Base-by-base conservation (phyloP, 2,113 vertebrate genomes). In the Scartelaos histophorus region DNA sequence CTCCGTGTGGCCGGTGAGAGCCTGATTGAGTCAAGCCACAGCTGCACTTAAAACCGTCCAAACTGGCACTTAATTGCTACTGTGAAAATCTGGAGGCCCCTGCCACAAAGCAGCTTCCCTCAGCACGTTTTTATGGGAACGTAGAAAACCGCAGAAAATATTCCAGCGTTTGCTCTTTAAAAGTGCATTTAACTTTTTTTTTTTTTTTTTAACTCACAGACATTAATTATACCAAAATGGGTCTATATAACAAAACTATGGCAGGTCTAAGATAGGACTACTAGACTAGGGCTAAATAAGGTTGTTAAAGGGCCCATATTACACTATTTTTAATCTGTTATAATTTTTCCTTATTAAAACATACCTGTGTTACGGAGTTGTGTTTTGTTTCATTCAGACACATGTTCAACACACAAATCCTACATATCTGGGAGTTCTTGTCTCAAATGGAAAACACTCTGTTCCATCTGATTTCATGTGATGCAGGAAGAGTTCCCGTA, bases 31-130 rank as follows among this genome's bases (percentile, higher is more conserved):
- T 86, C 69, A 16, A 78, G 69, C 66, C 72, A 70, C 58, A 79
- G 76, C 70, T 82, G 82, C 25, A 82, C 73, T 76, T 75, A 61
- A 71, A 74, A 81, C 22, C 75, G 75, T 75, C 64, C 25, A 74
- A 82, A 80, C 66, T 79, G 81, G 62, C 46, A 67, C 67, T 81
- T 87, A 86, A 85, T 90, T 85, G 81, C 84, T 79, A 80, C 82
- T 81, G 80, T 78, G 73, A 51, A 58, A 46, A 38, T 65, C 70
- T 83, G 70, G 66, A 77, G 83, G 64, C 74, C 58, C 49, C 46
- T 4, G 34, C 83, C 81, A 65, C 82, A 73, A 78, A 90, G 81
- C 78, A 16, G 78, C 85, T 74, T 80, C 58, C 68, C 81, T 85
- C 83, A 88, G 87, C 84, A 83, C 67, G 79, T 82, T 83, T 78